A percentile compares a stretch with the other conserved stretches of the same genome.
Evolutionary conservation across 2,113 vertebrate species (phyloP).

Genomic region (Passer montanus): DNA sequence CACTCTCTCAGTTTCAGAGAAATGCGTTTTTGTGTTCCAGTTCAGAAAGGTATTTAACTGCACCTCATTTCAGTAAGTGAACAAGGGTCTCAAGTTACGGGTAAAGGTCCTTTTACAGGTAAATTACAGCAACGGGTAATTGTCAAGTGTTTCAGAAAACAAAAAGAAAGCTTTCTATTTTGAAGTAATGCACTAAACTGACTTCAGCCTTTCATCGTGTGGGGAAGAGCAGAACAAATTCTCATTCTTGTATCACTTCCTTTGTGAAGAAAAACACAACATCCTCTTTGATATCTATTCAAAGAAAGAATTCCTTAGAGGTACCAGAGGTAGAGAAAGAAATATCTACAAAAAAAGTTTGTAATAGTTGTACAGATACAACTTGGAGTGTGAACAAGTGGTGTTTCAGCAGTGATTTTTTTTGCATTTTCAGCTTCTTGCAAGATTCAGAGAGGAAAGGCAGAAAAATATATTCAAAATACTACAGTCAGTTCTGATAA

Average conservation of each 20-base stretch:
- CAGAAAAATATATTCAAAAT: background rate
- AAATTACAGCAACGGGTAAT: slow-evolving; percentile 39
- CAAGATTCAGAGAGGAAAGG: background rate
- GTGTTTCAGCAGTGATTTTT: rapidly evolving
- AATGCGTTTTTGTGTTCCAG: background rate
- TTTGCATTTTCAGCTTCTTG: background rate
- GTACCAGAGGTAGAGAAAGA: background rate
- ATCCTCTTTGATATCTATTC: background rate
- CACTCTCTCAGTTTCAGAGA: background rate
- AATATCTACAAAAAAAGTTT: background rate
- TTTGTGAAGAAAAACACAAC: background rate
- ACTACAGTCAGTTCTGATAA: background rate
- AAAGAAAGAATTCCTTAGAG: background rate
- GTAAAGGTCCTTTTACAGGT: slow-evolving; percentile 26
- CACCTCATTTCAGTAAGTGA: slow-evolving; percentile 4
- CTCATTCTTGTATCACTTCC: background rate
- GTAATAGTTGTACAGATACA: background rate
- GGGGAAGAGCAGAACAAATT: background rate
- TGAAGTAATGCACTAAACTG: background rate
- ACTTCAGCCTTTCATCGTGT: background rate
- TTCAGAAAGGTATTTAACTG: slow-evolving; percentile 13
- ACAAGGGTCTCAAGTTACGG: slow-evolving; percentile 14
- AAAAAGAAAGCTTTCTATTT: slow-evolving; percentile 31
- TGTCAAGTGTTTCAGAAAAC: slow-evolving; percentile 19
- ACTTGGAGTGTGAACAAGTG: background rate